These are phyloP conservation scores for Coreius guichenoti DNA, from an alignment of 2,797 vertebrate species.

Conservation along the genomic window DNA sequence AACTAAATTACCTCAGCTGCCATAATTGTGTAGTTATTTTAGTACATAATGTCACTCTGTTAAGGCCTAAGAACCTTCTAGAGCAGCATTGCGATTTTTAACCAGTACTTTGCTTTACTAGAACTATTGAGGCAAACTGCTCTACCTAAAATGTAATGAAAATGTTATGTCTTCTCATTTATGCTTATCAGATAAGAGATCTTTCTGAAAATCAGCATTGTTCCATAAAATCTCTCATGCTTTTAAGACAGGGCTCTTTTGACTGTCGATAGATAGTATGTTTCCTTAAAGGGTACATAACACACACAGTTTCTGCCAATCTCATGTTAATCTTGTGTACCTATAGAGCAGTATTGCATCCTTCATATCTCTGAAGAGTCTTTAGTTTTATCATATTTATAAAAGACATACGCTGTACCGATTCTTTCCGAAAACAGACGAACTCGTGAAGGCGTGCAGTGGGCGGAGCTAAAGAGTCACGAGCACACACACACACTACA, in stretches of 20 bases:
- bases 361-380: too few species aligned
- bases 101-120: background rate
- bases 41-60: slow-evolving; percentile 10
- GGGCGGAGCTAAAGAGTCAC: too few species aligned
- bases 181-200: slow-evolving; percentile 70
- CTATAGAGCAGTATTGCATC: too few species aligned
- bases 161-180: slow-evolving; percentile 74
- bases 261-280: background rate
- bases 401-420: too few species aligned
- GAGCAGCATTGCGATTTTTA: background rate
- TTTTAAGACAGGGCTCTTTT: slow-evolving; percentile 66
- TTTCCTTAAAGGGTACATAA: background rate
- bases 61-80: slow-evolving; percentile 8
- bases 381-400: too few species aligned
- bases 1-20: slow-evolving; percentile 16
- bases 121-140: background rate
- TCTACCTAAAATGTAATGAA: slow-evolving; percentile 6
- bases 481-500: too few species aligned
- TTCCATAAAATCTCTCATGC: slow-evolving; percentile 68
- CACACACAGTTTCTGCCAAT: too few species aligned
- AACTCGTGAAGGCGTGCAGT: too few species aligned
- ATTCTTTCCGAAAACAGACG: too few species aligned
- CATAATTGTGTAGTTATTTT: slow-evolving; percentile 14
- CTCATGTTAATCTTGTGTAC: too few species aligned
- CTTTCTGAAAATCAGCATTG: slow-evolving; percentile 62